A percentile compares a stretch with the other conserved stretches of the same genome.
Evolutionary conservation across 1,140 invertebrate genomes (phyloP).

Genomic region (Gryllus bimaculatus): DNA sequence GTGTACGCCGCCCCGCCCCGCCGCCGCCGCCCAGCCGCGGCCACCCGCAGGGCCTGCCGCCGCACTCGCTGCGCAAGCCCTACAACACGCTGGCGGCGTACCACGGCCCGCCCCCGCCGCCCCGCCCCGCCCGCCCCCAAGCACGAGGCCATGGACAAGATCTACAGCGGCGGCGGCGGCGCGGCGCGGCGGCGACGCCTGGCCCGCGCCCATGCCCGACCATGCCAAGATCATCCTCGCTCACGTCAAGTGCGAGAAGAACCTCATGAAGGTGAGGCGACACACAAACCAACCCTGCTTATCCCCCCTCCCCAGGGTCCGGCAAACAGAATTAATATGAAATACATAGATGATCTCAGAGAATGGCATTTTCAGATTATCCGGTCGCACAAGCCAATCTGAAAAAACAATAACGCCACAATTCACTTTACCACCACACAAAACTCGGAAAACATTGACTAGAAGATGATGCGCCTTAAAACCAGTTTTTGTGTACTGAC

Average conservation of each 20-base stretch:
- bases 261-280: conserved; percentile 57
- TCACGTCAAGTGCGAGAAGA: conserved; percentile 91
- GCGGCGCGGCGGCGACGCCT: conserved; percentile 49
- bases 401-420: no score
- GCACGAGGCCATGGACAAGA: conserved; percentile 49
- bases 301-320: no score
- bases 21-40: conserved; percentile 12
- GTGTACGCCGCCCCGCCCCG: conserved; percentile 5
- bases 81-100: conserved; percentile 43
- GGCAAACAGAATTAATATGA: no score
- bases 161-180: conserved; percentile 32
- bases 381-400: no score
- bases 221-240: conserved; percentile 86
- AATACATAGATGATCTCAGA: no score
- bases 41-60: conserved; percentile 32
- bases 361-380: no score
- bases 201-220: conserved; percentile 68
- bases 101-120: conserved; percentile 49
- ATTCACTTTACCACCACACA: no score
- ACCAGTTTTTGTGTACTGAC: no score
- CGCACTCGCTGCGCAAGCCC: conserved; percentile 29
- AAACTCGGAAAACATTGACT: no score
- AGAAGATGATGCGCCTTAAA: no score
- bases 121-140: conserved; percentile 41
- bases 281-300: conserved; percentile 74